Base-by-base conservation (phyloP, 2,888 invertebrate genomes). In the Trichopoda pennipes region DNA sequence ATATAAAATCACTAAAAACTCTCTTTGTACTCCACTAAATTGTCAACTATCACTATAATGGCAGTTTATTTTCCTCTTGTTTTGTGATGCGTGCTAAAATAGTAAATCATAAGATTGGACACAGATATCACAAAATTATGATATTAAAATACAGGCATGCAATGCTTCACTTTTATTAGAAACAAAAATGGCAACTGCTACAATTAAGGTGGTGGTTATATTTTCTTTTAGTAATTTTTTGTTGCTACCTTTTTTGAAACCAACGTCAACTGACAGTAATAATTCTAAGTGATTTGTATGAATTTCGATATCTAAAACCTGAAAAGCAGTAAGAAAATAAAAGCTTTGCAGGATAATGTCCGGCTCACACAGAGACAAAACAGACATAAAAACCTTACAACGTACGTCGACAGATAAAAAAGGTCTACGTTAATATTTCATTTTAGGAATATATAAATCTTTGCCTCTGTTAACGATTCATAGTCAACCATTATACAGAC, bases 81-180 rank as follows among this genome's bases (percentile, higher is more conserved):
- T 86, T 87, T 88, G 86, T 86, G 88, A 89, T 89, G 88, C 89
- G 87, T 88, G 88, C 86, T 86, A 85, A 86, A 73, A 86, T 88
- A 88, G 90, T 90, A 90, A 90, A 91, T 91, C 90, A 90, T 87
- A 85, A 90, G 90, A 90, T 90, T 91, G 90, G 90, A 90, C 90
- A 89, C 89, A 91, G 90, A 90, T 91, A 90, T 90, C 91, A 89
- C 89, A 91, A 88, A 90, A 90, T 90, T 88, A 89, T 88, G 88
- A 81, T 79, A 81, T 79, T 79, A 72, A 70, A 68, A 63, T 28
- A 68, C 38, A 60, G 17, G 47, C 58, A 53, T 14, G 44, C 38
- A 49, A 55, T 28, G 1, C 28, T 49, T 38, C 16, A 61, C 6
- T 23, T 55, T 70, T 58, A 64, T 69, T 73, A 28, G 17, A 47